Conservation (phyloP, 2,113 vertebrate species). For the Pyrgilauda ruficollis region DNA sequence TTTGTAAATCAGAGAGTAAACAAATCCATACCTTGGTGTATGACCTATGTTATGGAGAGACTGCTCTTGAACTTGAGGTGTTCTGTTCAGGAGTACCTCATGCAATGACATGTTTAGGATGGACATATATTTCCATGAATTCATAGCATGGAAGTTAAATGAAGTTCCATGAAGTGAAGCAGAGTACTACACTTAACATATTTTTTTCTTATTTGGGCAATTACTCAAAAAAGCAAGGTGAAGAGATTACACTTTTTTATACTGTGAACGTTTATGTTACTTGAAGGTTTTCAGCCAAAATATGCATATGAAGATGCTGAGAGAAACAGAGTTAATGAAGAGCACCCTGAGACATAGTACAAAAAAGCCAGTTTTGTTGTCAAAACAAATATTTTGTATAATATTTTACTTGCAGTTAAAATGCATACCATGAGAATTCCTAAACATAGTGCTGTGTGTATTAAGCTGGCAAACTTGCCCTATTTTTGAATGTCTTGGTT, state of each 20-base stretch:
- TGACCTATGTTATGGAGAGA: not conserved
- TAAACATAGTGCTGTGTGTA: not conserved
- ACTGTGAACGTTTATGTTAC: not conserved
- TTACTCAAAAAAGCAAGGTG: not conserved
- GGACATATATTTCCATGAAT: not conserved
- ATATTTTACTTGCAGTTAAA: conserved; percentile 1
- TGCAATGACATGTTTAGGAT: not conserved
- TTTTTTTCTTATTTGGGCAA: not conserved
- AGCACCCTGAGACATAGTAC: not conserved
- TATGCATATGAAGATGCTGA: not conserved
- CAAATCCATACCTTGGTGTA: not conserved
- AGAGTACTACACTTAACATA: not conserved
- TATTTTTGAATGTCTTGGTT: not conserved
- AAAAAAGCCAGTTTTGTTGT: conserved; percentile 1
- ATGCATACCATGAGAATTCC: not conserved
- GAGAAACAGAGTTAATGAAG: not conserved
- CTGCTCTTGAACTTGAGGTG: not conserved
- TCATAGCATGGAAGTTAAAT: not conserved
- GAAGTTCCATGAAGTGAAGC: not conserved
- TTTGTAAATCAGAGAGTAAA: conserved; percentile 51
- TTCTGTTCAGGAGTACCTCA: not conserved
- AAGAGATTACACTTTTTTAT: not conserved
- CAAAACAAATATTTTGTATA: not conserved
- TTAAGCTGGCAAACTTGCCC: not conserved
- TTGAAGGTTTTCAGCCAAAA: not conserved